Evolutionary conservation across 2,113 vertebrate genomes (phyloP).

Genomic region (Andinoacara biseriatus): DNA sequence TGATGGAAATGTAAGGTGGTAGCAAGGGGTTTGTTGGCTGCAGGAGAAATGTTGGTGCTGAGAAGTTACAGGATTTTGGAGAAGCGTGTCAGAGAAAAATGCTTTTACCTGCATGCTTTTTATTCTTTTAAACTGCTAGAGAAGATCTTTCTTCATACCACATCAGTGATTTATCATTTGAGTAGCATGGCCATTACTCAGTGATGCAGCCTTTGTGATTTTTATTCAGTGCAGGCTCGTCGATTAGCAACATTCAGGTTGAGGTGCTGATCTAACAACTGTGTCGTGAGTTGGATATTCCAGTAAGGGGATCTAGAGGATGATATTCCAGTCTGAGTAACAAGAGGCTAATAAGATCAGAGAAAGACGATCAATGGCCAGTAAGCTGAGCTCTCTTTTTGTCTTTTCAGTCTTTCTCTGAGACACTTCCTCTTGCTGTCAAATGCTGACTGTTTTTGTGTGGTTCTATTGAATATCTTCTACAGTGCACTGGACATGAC

Average conservation of each 20-base stretch:
- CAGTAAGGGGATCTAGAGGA: slow-evolving; percentile 69
- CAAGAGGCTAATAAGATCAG: slow-evolving; percentile 74
- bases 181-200: background rate
- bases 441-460: slow-evolving; percentile 30
- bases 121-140: slow-evolving; percentile 14
- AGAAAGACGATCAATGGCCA: slow-evolving; percentile 72
- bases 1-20: slow-evolving; percentile 12
- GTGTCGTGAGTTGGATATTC: slow-evolving; percentile 61
- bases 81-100: slow-evolving; percentile 2
- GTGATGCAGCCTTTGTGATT: background rate
- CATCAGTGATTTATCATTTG: background rate
- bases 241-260: slow-evolving; percentile 34
- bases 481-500: background rate
- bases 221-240: slow-evolving; percentile 20
- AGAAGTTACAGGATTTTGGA: background rate
- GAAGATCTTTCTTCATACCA: background rate
- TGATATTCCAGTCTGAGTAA: slow-evolving; percentile 77
- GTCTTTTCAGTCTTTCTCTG: slow-evolving; percentile 39
- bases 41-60: background rate
- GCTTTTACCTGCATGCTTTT: slow-evolving; percentile 18
- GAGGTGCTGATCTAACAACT: slow-evolving; percentile 54
- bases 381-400: slow-evolving; percentile 65
- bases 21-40: background rate
- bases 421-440: slow-evolving; percentile 34
- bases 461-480: slow-evolving; percentile 3